Evolutionary conservation across 2,113 vertebrate species (phyloP), one percentile per base, ranked within the genome.

Genomic region (Stercorarius parasiticus): DNA sequence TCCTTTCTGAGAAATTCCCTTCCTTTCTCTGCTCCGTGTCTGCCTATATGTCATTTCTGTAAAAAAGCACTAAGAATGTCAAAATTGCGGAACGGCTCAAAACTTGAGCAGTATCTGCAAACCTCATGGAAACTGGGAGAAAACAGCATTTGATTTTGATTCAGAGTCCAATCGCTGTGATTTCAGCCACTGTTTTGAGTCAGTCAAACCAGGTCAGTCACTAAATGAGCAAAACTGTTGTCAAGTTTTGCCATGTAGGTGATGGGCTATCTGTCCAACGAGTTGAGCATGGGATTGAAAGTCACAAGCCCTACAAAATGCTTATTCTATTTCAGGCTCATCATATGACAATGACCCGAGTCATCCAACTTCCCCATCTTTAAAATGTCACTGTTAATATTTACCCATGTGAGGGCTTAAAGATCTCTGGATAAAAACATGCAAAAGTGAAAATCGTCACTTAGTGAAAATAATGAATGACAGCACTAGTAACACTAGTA

Each of bases 331-430:
- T 94, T 87, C 64, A 72, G 52, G 62, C 49, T 73, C 25, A 62
- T 94, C 96, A 95, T 82, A 85, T 94, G 96, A 97, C 81, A 82
- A 45, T 94, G 91, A 87, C 66, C 62, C 36, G 91, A 91, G 80
- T 27, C 70, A 82, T 72, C 45, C 66, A 91, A 89, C 89, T 95
- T 97, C 95, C 78, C 62, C 66, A 93, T 70, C 17, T 79, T 77
- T 66, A 81, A 89, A 97, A 91, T 43, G 17, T 56, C 5, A 9
- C 19, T 45, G 13, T 29, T 84, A 78, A 65, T 72, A 55, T 67
- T 86, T 45, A n/a, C 38, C 16, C 18, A 2, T 38, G 26, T 32
- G 61, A 78, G 36, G 25, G 9, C 55, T 90, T 93, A 67, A 73
- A 92, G 52, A 38, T 30, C 22, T 61, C 59, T 72, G 53, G 55